Percentiles rank a stretch among this genome's conserved stretches.
Evolutionary conservation across 1,140 invertebrate species (phyloP).

Genomic region (Diachasmimorpha longicaudata): DNA sequence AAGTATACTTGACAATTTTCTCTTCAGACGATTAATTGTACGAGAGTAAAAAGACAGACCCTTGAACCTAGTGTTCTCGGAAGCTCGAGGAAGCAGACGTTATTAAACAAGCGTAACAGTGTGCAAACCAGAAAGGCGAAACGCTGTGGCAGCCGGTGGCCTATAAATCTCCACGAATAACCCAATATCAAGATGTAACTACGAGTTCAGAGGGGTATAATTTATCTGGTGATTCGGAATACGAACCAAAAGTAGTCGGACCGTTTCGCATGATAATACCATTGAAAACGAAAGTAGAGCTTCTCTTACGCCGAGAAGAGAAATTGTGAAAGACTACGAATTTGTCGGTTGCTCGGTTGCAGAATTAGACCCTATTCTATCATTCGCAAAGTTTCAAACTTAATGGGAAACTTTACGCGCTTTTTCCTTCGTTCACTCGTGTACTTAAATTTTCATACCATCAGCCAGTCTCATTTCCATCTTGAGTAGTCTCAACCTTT

Average conservation of each 20-base stretch:
- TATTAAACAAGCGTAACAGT: background rate
- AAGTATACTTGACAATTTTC: no score
- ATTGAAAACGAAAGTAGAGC: no score
- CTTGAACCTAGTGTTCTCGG: background rate
- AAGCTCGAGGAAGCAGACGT: background rate
- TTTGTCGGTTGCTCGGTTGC: background rate
- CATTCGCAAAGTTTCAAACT: background rate
- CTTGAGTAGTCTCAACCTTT: background rate
- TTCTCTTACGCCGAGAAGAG: background rate
- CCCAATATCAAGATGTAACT: background rate
- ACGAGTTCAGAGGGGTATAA: background rate
- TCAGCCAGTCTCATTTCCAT: background rate
- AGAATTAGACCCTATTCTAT: background rate
- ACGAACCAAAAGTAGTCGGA: background rate
- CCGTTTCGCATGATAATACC: no score
- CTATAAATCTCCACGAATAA: background rate
- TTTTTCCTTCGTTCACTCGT: background rate
- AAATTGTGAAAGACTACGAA: background rate
- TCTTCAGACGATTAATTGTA: background rate
- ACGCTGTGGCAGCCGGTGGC: background rate
- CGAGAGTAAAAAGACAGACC: background rate
- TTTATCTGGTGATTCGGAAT: background rate
- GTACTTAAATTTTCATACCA: constrained; percentile 7
- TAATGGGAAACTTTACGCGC: background rate
- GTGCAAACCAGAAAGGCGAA: no score